Evolutionary conservation across 2,113 vertebrate species (phyloP).

Genomic region (Rhinolophus sinicus): DNA sequence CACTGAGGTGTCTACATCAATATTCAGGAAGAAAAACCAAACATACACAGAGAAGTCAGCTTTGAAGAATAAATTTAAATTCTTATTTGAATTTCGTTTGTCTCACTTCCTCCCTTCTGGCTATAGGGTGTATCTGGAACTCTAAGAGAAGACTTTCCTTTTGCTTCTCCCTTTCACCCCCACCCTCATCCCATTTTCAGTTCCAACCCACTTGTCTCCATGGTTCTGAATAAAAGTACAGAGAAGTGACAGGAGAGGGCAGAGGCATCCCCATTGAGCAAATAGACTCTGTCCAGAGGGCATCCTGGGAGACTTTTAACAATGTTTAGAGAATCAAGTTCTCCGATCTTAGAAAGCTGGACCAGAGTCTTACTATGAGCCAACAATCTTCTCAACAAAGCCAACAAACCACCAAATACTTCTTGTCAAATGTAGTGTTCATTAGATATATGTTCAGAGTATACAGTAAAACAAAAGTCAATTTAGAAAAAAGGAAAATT

Average conservation of each 20-base stretch:
- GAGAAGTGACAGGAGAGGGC: neutral
- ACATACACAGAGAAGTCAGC: neutral
- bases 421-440: neutral
- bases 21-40: constrained; percentile 55
- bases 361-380: neutral
- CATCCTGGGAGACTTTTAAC: neutral
- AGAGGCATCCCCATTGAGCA: neutral
- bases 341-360: neutral
- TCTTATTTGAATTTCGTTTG: constrained; percentile 9
- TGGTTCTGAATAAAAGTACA: neutral
- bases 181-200: neutral
- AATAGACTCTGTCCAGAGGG: neutral
- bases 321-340: constrained; percentile 19
- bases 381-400: constrained; percentile 11
- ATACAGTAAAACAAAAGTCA: neutral
- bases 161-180: neutral
- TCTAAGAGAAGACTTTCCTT: neutral
- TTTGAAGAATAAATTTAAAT: constrained; percentile 20
- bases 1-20: constrained; percentile 21
- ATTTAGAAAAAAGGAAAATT: neutral
- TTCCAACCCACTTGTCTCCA: neutral
- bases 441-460: neutral
- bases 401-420: neutral
- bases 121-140: neutral
- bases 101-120: neutral